These are phyloP conservation scores for Palythoa grandis DNA, from an alignment of 92 coral and sea anemone species.

Conservation along the genomic window DNA sequence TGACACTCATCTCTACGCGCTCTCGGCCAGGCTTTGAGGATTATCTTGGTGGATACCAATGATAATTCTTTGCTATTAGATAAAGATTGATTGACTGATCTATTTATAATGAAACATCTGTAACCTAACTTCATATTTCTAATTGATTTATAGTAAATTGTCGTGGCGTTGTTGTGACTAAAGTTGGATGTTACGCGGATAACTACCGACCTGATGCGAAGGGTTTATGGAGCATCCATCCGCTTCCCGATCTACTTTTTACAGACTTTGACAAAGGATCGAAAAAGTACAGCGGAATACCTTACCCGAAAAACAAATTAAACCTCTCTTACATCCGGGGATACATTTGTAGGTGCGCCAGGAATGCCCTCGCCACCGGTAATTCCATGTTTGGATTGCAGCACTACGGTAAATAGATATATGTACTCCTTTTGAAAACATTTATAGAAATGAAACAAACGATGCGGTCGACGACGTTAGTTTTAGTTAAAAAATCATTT, in stretches of 20 bases:
- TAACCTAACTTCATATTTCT: too few species aligned
- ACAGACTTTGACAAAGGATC: conserved; percentile 6
- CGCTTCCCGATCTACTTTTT: conserved; percentile 25
- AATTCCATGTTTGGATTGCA: conserved; percentile 30
- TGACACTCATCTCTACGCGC: background rate
- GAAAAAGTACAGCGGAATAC: conserved; percentile 30
- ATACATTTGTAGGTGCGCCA: conserved; percentile 33
- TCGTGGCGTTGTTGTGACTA: conserved; percentile 9
- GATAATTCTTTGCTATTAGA: background rate
- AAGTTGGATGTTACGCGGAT: conserved; percentile 40
- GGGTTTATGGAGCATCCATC: conserved; percentile 6
- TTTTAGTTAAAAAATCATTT: too few species aligned
- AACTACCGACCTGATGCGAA: conserved; percentile 8
- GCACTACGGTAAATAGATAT: conserved; percentile 23
- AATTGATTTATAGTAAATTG: conserved; percentile 3
- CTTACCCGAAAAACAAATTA: conserved; percentile 13
- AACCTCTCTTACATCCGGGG: conserved; percentile 29
- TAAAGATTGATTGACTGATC: background rate
- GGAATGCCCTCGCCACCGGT: background rate
- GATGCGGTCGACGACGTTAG: too few species aligned
- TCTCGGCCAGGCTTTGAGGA: too few species aligned
- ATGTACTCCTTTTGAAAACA: too few species aligned
- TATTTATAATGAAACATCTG: background rate
- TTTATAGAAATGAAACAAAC: too few species aligned
- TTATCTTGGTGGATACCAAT: too few species aligned